phyloP scores from a whole-genome alignment of 1,140 invertebrate genomes.

The Eubasilissa regina region DNA sequence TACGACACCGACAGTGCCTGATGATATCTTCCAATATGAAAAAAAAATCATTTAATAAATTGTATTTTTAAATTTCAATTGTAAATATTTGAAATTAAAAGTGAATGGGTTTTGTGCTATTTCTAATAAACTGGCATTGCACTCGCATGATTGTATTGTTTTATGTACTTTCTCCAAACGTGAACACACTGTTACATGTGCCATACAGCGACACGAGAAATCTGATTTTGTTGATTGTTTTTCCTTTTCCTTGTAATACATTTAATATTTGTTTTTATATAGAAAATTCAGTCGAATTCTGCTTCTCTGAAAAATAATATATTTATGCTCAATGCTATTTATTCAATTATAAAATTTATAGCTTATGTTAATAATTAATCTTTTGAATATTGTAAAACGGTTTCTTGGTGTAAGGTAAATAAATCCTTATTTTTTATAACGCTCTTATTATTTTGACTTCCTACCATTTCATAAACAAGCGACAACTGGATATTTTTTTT shows the following conservation, averaged over 20 bases:
- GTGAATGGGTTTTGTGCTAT: not conserved
- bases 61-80: slow-evolving; percentile 30
- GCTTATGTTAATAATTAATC: slow-evolving; percentile 38
- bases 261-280: slow-evolving; percentile 30
- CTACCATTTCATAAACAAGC: too few species aligned
- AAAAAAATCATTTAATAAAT: slow-evolving; percentile 17
- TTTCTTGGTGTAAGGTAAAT: slow-evolving; percentile 60
- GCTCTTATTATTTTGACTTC: too few species aligned
- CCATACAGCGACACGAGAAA: slow-evolving; percentile 43
- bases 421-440: slow-evolving; percentile 58
- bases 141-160: not conserved
- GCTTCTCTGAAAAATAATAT: slow-evolving; percentile 44
- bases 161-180: slow-evolving; percentile 13
- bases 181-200: slow-evolving; percentile 30
- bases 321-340: slow-evolving; percentile 51
- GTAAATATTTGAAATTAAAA: slow-evolving; percentile 25
- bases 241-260: slow-evolving; percentile 19
- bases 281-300: slow-evolving; percentile 35
- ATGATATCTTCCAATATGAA: slow-evolving; percentile 50
- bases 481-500: too few species aligned
- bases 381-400: slow-evolving; percentile 47
- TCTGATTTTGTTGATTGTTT: slow-evolving; percentile 28
- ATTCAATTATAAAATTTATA: slow-evolving; percentile 43
- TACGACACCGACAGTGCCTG: slow-evolving; percentile 59
- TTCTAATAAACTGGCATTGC: not conserved